Base-by-base conservation (phyloP, 1,140 invertebrate species). In the Neomicropteryx cornuta region DNA sequence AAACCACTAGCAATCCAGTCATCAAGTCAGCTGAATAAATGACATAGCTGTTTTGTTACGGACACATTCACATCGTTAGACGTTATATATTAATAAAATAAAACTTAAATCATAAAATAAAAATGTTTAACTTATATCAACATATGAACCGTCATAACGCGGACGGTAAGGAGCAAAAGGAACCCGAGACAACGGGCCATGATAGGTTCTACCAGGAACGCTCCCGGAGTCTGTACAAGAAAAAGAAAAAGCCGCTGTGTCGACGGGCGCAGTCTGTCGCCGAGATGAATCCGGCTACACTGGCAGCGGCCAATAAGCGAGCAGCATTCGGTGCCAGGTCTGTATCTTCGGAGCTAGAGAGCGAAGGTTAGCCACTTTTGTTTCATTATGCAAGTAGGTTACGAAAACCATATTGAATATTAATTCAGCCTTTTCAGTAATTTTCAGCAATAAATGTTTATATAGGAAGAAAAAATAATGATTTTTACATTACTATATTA, bases 91-190 rank as follows among this genome's bases (percentile, higher is more conserved):
- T n/a, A n/a, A n/a, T n/a, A n/a, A n/a, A n/a, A n/a, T n/a, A n/a
- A n/a, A n/a, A n/a, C n/a, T n/a, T n/a, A n/a, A n/a, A n/a, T n/a
- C n/a, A n/a, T n/a, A n/a, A n/a, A n/a, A n/a, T n/a, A n/a, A 68
- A 66, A 22, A 84, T 86, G 80, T 82, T 86, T 48, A 85, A 83
- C 47, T 62, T 84, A 16, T 85, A 85, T 55, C 79, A 83, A 50
- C 77, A 71, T 37, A 73, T 83, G 48, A 77, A 76, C 43, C 71
- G 76, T 45, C 69, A 71, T 30, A 71, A 73, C 20, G 70, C 68
- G n/a, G 71, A 72, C 14, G 73, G 72, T 6, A 66, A 71, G 16
- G 73, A 76, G n/a, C 65, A 66, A 21, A 70, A 71, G 41, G 71
- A 75, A 34, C 58, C 68, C 0, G 71, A 78, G 27, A 75, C 78